Percentiles rank a stretch among this genome's conserved stretches.
These are phyloP conservation scores for Dasypogon diadema DNA, from an alignment of 2,888 invertebrate genomes.

Conservation along the genomic window DNA sequence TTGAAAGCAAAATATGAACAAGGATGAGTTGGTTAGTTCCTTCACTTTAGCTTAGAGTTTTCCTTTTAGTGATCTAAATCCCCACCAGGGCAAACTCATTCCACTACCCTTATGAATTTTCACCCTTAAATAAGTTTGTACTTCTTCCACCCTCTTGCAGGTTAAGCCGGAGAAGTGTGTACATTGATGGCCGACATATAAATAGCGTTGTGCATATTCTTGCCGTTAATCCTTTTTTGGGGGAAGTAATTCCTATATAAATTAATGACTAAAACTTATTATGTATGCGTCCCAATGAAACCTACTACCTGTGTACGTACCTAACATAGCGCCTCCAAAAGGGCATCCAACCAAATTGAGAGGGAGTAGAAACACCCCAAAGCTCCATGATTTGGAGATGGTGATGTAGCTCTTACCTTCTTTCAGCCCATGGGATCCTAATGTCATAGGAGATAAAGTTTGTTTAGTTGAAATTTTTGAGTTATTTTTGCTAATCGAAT, in stretches of 20 bases:
- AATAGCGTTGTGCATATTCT: conserved; percentile 39
- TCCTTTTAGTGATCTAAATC: conserved; percentile 51
- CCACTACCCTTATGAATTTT: conserved; percentile 48
- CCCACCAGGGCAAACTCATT: conserved; percentile 31
- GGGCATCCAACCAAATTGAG: conserved; percentile 11
- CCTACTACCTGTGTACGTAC: conserved; percentile 12
- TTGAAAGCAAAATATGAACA: conserved; percentile 21
- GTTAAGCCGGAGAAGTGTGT: conserved; percentile 19
- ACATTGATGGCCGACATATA: conserved; percentile 20
- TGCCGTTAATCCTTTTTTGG: conserved; percentile 52
- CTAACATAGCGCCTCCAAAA: background rate
- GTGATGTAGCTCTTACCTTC: background rate
- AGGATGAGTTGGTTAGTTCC: conserved; percentile 22
- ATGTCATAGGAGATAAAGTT: conserved; percentile 55
- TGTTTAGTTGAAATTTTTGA: conserved; percentile 55
- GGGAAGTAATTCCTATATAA: conserved; percentile 56
- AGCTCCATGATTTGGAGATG: background rate
- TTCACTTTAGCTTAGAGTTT: conserved; percentile 46
- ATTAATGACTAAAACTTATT: conserved; percentile 58
- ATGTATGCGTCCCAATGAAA: conserved; percentile 56
- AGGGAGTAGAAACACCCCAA: background rate
- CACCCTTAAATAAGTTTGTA: conserved; percentile 38
- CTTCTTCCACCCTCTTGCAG: background rate
- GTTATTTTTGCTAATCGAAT: conserved; percentile 55
- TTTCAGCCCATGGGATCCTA: background rate